Evolutionary conservation across 2,113 vertebrate genomes (phyloP), one percentile per base, ranked within the genome.

Genomic region (Rafetus swinhoei): DNA sequence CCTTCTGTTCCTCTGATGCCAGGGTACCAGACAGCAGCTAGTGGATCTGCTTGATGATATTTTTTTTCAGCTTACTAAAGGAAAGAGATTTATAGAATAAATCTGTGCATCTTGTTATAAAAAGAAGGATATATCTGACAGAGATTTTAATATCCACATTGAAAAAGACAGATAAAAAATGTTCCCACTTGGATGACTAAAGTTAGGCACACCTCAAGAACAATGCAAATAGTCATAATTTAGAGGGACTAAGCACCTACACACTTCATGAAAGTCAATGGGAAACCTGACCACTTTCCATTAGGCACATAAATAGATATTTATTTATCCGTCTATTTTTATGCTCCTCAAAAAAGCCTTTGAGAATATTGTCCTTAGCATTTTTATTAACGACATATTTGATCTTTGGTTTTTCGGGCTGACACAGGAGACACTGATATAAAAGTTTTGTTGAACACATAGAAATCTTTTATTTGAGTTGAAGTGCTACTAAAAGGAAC

Each of bases 61-160:
- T 35, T 10, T 35, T 60, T 27, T 59, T 82, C 27, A 8, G 5
- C 54, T 79, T 86, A 86, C 82, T 79, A 55, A 27, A 56, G 81
- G 22, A 53, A 59, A 91, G 81, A 14, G 27, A 12, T 2, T 3
- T 82, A 79, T 87, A 21, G 85, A 85, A 6, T 27, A 39, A 76
- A 9, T 18, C 1, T 85, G 16, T 86, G 35, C 32, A 81, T 39
- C 3, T 6, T 10, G n/a, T 35, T 9, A 83, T 39, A 82, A 82
- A 62, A 57, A 62, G 57, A 88, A 88, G 4, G 57, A 79, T 86
- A 81, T 0, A 54, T 2, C 1, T 81, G 87, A 54, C 0, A 14
- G 39, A 77, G 56, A 57, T 39, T 2, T 0, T 62, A 83, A 79
- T 12, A 81, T 2, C 1, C 0, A 0, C 55, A 54, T 79, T 24